Evolutionary conservation across 2,113 vertebrate species (phyloP), one percentile per base, ranked within the genome.

Genomic region (Fulmarus glacialis): DNA sequence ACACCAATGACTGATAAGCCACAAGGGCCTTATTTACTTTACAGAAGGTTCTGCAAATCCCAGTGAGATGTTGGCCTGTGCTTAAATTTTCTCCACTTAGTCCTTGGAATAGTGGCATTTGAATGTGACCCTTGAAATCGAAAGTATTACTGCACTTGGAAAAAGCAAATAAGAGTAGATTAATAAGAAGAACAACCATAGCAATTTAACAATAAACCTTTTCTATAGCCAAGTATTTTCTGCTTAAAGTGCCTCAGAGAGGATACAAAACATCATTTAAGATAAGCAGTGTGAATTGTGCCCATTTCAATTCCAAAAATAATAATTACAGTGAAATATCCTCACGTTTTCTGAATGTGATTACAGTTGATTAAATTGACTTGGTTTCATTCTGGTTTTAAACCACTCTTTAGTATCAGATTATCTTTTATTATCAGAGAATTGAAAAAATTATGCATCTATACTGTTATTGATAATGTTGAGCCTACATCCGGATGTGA

Each of bases 1-100:
- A 95, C 73, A 94, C 72, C 81, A 50, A 55, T 1, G 26, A 78
- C 80, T 94, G 96, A 97, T 96, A 98, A 96, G 90, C 87, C 94
- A 96, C 95, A 74, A 87, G 95, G 83, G 94, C 91, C 94, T 93
- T 97, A 87, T 97, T 97, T 97, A 81, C 71, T 94, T 97, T 92
- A 87, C 36, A 84, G 74, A 94, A 95, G 71, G 85, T 87, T 97
- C 75, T 95, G 75, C 70, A 83, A 89, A 97, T 95, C 87, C 89
- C 95, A 72, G 55, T 0, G 59, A 91, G 80, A 91, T 45, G 1
- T 21, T 91, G 58, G 77, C 29, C 80, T 64, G 56, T 58, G 68
- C 78, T 98, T 93, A 42, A 79, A 90, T 95, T 78, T 91, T 64
- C 72, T 91, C 88, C 32, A 8, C 58, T 85, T 59, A 83, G 78